Conservation (phyloP, 2,113 vertebrate species). For the Vombatus ursinus region DNA sequence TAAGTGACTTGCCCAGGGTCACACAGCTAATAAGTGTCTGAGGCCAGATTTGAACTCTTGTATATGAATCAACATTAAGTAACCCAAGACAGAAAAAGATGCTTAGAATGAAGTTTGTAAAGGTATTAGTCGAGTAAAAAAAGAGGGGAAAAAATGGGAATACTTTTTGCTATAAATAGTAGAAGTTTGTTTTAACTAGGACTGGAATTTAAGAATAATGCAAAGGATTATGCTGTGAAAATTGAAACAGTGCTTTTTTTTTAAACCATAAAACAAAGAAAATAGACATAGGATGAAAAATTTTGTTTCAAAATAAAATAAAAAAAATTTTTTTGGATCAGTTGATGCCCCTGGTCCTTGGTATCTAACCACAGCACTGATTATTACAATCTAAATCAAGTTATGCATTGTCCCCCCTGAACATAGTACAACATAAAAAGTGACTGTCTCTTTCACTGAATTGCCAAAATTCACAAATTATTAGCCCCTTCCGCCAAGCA, state of each 20-base stretch:
- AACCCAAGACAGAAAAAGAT: neutral
- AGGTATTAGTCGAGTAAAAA: neutral
- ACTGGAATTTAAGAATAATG: neutral
- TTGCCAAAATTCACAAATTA: neutral
- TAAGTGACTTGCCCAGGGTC: neutral
- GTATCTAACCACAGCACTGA: neutral
- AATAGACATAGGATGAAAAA: neutral
- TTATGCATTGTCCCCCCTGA: neutral
- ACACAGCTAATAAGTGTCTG: neutral
- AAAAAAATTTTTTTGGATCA: neutral
- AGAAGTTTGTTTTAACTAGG: neutral
- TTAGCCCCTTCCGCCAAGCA: neutral
- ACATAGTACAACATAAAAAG: neutral
- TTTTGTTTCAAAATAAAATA: neutral
- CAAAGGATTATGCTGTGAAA: neutral
- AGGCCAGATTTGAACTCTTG: neutral
- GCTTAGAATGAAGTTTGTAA: neutral
- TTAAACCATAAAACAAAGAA: neutral
- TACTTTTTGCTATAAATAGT: neutral
- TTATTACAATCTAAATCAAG: neutral
- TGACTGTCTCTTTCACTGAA: neutral
- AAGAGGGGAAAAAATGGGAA: neutral
- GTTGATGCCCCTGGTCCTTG: neutral
- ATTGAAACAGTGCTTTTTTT: neutral
- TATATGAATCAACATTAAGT: neutral